Evolutionary conservation across 2,797 vertebrate species (phyloP), one percentile per base, ranked within the genome.

Genomic region (Parambassis ranga): DNA sequence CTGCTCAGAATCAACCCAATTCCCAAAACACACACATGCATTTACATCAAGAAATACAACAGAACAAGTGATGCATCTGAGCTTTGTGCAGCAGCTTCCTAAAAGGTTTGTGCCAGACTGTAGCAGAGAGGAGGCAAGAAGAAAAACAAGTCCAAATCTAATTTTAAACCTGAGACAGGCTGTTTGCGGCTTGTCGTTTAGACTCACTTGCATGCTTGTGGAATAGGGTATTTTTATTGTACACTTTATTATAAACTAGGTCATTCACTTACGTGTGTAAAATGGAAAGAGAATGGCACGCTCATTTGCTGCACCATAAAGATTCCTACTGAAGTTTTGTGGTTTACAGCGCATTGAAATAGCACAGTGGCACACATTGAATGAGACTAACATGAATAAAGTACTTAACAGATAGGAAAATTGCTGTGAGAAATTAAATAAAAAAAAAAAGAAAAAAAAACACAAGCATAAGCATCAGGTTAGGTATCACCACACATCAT

Each of bases 171-270:
- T 46, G 41, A 76, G 32, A 50, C 57, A 16, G 69, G 50, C 81
- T 72, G 68, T 75, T 89, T 87, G 85, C 32, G 85, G 87, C 36
- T 31, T 84, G 75, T 65, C 77, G 81, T 75, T 87, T 66, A 65
- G 79, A 75, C 70, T 76, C 57, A 52, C 48, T 62, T 9, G 65
- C 87, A 79, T 84, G 76, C 79, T 87, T 90, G 83, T 72, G 87
- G 86, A 80, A 38, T 3, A 24, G 53, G 41, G 38, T 67, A 62
- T 76, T 85, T 86, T 86, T 76, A 86, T 82, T 84, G 73, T 71
- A 52, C 62, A 41, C 67, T 85, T 87, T 74, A 74, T 75, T 69
- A 71, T 77, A 65, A 86, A 80, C 66, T 71, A 52, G 59, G 69
- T 80, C 66, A 78, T 37, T 81, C 48, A 42, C 65, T 82, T 79